phyloP scores from a whole-genome alignment of 2,888 invertebrate species.

The Standfussiana lucernea region DNA sequence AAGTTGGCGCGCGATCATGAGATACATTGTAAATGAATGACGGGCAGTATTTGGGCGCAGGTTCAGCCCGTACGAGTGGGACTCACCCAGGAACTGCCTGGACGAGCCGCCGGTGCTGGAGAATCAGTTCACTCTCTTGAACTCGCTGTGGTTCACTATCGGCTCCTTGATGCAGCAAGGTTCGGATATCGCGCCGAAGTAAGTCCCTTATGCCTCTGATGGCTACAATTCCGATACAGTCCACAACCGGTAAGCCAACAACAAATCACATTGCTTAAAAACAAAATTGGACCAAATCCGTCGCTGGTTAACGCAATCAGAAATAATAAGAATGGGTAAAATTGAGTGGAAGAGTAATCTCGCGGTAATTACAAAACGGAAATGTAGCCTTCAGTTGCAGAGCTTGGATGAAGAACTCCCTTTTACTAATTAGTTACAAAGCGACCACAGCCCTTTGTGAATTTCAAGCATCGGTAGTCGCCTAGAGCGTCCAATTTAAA shows the following conservation, averaged over 20 bases:
- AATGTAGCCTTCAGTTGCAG: constrained; percentile 85
- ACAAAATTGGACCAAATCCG: constrained; percentile 30
- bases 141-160: constrained; percentile 98
- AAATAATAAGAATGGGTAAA: constrained; percentile 54
- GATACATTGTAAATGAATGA: constrained; percentile 73
- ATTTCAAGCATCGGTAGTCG: constrained; percentile 87
- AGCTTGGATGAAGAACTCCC: constrained; percentile 82
- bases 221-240: constrained; percentile 78
- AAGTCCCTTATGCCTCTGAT: constrained; percentile 89
- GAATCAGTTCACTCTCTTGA: constrained; percentile 97
- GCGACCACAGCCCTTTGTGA: constrained; percentile 88
- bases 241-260: constrained; percentile 42
- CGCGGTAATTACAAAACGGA: constrained; percentile 76
- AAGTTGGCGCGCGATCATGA: constrained; percentile 56
- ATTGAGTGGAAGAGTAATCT: constrained; percentile 68
- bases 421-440: constrained; percentile 89
- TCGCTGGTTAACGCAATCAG: constrained; percentile 52
- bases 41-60: constrained; percentile 91
- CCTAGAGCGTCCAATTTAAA: constrained; percentile 84
- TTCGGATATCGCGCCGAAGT: constrained; percentile 97
- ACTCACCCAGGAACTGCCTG: constrained; percentile 96
- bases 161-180: constrained; percentile 98
- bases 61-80: constrained; percentile 98
- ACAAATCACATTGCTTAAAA: constrained; percentile 30
- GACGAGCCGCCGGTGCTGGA: constrained; percentile 96